Conservation (phyloP, 2,888 invertebrate species). For the Octodonta nipae region DNA sequence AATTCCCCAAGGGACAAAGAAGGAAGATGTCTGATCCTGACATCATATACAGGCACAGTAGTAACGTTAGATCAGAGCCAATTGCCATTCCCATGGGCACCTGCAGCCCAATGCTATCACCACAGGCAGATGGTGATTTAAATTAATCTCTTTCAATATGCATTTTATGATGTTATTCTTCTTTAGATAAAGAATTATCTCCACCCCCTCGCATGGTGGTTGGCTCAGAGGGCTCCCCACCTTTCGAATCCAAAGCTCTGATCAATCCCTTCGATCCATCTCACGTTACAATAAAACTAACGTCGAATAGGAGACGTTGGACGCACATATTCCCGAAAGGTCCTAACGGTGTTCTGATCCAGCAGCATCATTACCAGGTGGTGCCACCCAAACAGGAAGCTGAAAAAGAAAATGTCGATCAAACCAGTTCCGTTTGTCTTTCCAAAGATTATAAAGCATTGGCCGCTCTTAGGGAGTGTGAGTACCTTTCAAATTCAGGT, state of each 20-base stretch:
- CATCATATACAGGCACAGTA: constrained; percentile 48
- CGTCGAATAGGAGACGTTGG: constrained; percentile 91
- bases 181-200: constrained; percentile 38
- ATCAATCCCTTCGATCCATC: constrained; percentile 98
- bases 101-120: constrained; percentile 29
- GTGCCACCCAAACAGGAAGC: constrained; percentile 42
- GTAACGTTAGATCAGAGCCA: constrained; percentile 29
- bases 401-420: constrained; percentile 11
- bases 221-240: constrained; percentile 45
- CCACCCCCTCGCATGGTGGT: constrained; percentile 42
- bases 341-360: constrained; percentile 78
- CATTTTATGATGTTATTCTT: not conserved
- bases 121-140: constrained; percentile 27
- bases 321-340: constrained; percentile 96
- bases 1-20: constrained; percentile 41
- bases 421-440: constrained; percentile 7
- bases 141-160: not conserved
- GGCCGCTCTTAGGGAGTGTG: constrained; percentile 41
- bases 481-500: no score
- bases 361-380: constrained; percentile 87
- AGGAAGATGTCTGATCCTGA: constrained; percentile 83
- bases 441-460: constrained; percentile 24
- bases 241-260: constrained; percentile 62
- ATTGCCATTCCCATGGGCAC: constrained; percentile 33
- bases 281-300: constrained; percentile 88